A percentile compares a stretch with the other conserved stretches of the same genome.
Conservation (phyloP, 2,113 vertebrate species). For the Polypterus senegalus region DNA sequence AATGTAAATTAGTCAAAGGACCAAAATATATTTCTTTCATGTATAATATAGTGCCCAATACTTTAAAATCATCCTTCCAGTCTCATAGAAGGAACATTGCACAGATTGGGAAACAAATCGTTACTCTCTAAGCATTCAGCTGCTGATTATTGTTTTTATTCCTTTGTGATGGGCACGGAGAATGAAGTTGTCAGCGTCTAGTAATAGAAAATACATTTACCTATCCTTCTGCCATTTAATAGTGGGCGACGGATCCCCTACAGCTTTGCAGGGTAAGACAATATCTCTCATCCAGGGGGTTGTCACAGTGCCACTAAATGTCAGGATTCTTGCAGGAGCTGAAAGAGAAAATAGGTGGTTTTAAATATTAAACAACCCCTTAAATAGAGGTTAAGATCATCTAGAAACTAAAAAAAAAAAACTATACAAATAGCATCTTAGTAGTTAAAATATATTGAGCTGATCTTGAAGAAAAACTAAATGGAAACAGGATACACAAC, state of each 20-base stretch:
- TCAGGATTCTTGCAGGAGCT: conserved; percentile 89
- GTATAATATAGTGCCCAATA: too few species aligned
- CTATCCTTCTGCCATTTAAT: conserved; percentile 97
- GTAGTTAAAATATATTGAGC: too few species aligned
- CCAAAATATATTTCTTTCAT: too few species aligned
- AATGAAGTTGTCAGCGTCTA: background rate
- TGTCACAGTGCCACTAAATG: conserved; percentile 89
- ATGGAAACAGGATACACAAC: too few species aligned
- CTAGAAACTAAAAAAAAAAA: too few species aligned
- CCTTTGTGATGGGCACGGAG: background rate
- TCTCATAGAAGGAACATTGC: too few species aligned
- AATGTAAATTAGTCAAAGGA: too few species aligned
- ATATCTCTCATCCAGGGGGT: conserved; percentile 98
- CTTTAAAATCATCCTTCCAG: too few species aligned
- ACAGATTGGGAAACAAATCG: too few species aligned
- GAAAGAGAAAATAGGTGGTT: conserved; percentile 14
- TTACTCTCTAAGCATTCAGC: background rate
- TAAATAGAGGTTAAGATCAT: too few species aligned
- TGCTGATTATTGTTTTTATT: background rate
- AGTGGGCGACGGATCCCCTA: conserved; percentile 82
- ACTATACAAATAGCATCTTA: too few species aligned
- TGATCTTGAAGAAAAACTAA: too few species aligned
- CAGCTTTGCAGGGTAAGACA: conserved; percentile 82
- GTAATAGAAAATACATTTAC: conserved; percentile 42
- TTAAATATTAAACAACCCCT: background rate